phyloP scores from a whole-genome alignment of 2,797 vertebrate genomes.

The Pangasius macronema region DNA sequence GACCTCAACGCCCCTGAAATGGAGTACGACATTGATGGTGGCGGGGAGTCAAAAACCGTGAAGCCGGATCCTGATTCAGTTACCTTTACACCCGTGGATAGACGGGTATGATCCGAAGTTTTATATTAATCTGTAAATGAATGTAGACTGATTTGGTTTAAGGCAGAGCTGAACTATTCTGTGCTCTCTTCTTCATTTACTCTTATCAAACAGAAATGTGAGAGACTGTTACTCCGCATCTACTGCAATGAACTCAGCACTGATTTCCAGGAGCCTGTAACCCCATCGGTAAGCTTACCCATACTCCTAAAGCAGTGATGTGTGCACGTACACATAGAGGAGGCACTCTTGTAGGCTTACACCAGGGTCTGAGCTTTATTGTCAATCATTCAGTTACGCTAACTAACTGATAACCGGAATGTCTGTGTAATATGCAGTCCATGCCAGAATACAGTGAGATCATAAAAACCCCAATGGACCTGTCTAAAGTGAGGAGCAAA shows the following conservation, averaged over 20 bases:
- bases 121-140: neutral
- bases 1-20: constrained; percentile 86
- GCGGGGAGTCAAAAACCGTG: constrained; percentile 61
- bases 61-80: constrained; percentile 61
- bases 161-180: neutral
- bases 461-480: constrained; percentile 94
- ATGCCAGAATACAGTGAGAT: constrained; percentile 90
- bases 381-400: neutral
- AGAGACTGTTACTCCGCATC: constrained; percentile 87
- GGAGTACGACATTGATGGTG: constrained; percentile 83
- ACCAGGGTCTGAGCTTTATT: neutral
- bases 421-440: constrained; percentile 60
- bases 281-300: constrained; percentile 81
- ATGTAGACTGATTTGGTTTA: neutral
- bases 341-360: neutral
- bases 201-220: constrained; percentile 81
- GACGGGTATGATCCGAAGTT: constrained; percentile 77
- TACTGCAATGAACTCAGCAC: constrained; percentile 93
- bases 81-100: constrained; percentile 73
- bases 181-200: neutral
- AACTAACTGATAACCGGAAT: constrained; percentile 3
- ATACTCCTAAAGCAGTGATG: neutral
- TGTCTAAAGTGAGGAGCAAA: constrained; percentile 86
- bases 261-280: constrained; percentile 90
- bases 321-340: neutral